Evolutionary conservation across 2,888 invertebrate species (phyloP), one percentile per base, ranked within the genome.

Genomic region (Sinelater perroti): DNA sequence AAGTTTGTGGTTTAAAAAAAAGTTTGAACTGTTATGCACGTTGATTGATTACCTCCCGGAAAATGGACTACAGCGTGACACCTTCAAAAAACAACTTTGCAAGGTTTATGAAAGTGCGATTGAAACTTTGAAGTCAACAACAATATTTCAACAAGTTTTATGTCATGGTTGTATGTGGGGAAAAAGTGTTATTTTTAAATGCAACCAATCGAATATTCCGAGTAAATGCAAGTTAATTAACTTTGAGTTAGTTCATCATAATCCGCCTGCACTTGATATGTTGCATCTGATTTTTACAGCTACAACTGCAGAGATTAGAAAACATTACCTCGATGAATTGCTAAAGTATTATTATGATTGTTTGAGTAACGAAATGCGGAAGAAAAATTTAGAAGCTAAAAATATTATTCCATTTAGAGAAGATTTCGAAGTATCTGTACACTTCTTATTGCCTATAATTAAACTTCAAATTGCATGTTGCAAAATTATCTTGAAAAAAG

Each of bases 261-360:
- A 83, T 13, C 87, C 88, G 0, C 85, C 87, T 0, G 82, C 85
- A 13, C 78, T 85, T 16, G 89, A 90, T 67, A 76, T 87, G 1
- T 79, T 84, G 71, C 59, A 58, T 20, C 60, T 70, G 6, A 31
- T 72, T 16, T 67, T 67, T 35, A 54, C 63, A 20, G 62, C 55
- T 21, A 62, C 70, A 1, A 56, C 63, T 18, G 55, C 59, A 14
- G 44, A 53, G 24, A 61, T 57, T 0, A 55, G 71, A 49, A 57
- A 57, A 13, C 52, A 63, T 10, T 56, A 64, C 44, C 42, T 59
- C 8, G 18, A 50, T 2, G 57, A 66, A 30, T 30, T 71, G 5
- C 26, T 66, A 2, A 38, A 62, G 8, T 54, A 24, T 40, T 65
- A 65, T 53, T 57, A 63, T 31, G 24, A 54, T 3, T 38, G 24